phyloP scores from a whole-genome alignment of 2,113 vertebrate species.

The Chloropsis hardwickii region DNA sequence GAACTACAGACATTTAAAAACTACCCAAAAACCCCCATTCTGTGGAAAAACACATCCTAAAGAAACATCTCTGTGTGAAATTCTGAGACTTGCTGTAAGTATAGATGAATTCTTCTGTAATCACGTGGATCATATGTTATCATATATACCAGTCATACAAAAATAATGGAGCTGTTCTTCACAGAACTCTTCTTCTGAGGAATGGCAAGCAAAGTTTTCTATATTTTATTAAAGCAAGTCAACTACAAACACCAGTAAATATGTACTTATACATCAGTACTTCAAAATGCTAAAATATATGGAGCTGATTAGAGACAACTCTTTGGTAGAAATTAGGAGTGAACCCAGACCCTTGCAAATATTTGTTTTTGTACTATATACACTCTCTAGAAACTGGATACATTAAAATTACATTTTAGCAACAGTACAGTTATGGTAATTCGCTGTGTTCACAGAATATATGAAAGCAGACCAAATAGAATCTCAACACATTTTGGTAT shows the following conservation, averaged over 20 bases:
- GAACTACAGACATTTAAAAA: neutral
- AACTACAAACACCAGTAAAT: neutral
- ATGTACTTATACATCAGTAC: neutral
- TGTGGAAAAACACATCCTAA: constrained; percentile 28
- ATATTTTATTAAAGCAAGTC: neutral
- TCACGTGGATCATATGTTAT: neutral
- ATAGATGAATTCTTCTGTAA: neutral
- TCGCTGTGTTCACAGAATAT: neutral
- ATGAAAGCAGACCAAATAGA: neutral
- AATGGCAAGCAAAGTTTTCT: neutral
- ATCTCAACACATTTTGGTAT: neutral
- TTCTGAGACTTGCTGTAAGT: constrained; percentile 49
- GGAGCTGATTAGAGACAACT: neutral
- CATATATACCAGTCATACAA: neutral
- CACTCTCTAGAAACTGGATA: neutral
- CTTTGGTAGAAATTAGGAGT: neutral
- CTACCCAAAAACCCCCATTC: neutral
- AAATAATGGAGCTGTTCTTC: neutral
- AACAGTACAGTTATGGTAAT: neutral
- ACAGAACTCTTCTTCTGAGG: neutral
- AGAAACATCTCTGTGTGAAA: constrained; percentile 68
- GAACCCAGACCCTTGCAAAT: neutral
- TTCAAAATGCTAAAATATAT: neutral
- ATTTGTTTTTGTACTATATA: neutral
- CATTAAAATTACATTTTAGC: neutral